Evolutionary conservation across 1,140 invertebrate genomes (phyloP), one percentile per base, ranked within the genome.

Genomic region (Drosophila ananassae): DNA sequence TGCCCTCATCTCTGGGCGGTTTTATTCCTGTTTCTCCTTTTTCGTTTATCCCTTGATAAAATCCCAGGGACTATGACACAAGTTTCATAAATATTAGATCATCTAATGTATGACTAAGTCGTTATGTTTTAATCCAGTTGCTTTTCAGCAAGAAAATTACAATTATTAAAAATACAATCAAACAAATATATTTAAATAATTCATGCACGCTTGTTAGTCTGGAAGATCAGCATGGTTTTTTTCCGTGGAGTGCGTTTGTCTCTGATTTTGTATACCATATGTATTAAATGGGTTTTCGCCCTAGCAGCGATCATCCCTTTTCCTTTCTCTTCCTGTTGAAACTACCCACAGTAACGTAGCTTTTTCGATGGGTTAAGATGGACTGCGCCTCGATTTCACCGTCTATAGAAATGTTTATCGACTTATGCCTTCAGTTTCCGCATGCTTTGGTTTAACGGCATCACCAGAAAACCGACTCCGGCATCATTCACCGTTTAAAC

Each of bases 351-450:
- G 71, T 77, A 74, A 76, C 64, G 55, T 79, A 69, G 73, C 68
- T 79, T 71, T 71, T 39, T 68, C 53, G 73, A 56, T 13, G 50
- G 51, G 59, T 53, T 12, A 39, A 21, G 50, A 37, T 53, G 50
- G 13, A 25, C 37, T 37, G 61, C 22, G 10, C 13, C 48, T 46
- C n/a, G 25, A n/a, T 37, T 64, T 67, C 64, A 54, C 79, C 62
- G 76, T 68, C 79, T 63, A 79, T 79, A 77, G 76, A 72, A 83
- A 83, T 89, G 72, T 68, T 79, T 87, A 87, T 87, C 83, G 83
- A 76, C 59, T 79, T 89, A 64, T 77, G 72, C 83, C 72, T 83
- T 89, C 68, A 89, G 89, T 89, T 89, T 89, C 84, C 83, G 79
- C 83, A 83, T 89, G 83, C 79, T 71, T 89, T 89, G 73, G 68